Evolutionary conservation across 2,797 vertebrate genomes (phyloP).

Genomic region (Streptopelia turtur): DNA sequence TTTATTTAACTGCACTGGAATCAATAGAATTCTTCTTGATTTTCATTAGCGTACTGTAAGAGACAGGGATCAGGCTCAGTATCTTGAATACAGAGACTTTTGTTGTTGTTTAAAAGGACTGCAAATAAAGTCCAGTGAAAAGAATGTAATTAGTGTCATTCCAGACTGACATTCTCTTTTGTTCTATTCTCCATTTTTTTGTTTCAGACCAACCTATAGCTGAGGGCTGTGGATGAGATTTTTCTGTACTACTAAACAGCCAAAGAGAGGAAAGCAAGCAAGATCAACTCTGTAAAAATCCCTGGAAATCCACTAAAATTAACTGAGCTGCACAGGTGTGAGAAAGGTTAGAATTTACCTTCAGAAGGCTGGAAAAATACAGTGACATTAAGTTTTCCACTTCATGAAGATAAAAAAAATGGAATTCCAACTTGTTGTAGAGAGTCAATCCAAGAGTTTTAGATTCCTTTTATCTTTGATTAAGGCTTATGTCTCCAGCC

Average conservation of each 20-base stretch:
- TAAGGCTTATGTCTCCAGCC: not conserved
- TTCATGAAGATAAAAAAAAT: not conserved
- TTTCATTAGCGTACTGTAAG: slow-evolving; percentile 6
- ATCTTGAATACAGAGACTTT: slow-evolving; percentile 6
- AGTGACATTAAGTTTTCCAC: not conserved
- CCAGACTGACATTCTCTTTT: slow-evolving; percentile 17
- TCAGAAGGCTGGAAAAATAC: not conserved
- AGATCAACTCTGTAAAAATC: not conserved
- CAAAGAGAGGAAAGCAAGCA: not conserved
- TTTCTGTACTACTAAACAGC: not conserved
- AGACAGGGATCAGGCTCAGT: not conserved
- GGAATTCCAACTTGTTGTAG: not conserved
- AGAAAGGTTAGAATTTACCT: not conserved
- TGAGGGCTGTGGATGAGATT: not conserved
- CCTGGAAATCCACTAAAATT: not conserved
- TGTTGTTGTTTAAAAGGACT: not conserved
- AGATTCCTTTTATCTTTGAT: not conserved
- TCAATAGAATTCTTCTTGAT: slow-evolving; percentile 34
- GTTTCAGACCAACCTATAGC: not conserved
- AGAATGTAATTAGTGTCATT: slow-evolving; percentile 44
- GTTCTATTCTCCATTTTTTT: not conserved
- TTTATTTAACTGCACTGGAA: not conserved
- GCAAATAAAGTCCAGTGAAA: slow-evolving; percentile 22
- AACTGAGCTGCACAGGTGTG: not conserved
- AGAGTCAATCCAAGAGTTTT: not conserved